These are phyloP conservation scores for Neopipo cinnamomea DNA, from an alignment of 2,113 vertebrate species.

Conservation along the genomic window DNA sequence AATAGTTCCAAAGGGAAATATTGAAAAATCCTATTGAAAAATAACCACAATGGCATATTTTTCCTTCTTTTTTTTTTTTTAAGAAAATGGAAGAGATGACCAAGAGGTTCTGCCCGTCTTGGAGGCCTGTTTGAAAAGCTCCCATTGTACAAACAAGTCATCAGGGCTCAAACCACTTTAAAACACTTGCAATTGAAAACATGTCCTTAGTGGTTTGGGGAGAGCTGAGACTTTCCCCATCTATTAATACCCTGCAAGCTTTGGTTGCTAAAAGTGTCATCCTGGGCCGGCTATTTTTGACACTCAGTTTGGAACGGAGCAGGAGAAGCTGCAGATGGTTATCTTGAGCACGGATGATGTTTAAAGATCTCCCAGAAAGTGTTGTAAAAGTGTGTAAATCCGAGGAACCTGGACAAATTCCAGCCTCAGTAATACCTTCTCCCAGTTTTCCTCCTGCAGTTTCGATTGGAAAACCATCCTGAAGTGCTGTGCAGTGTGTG, in stretches of 20 bases:
- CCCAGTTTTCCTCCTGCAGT: slow-evolving; percentile 32
- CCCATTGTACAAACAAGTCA: slow-evolving; percentile 73
- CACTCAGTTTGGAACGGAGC: slow-evolving; percentile 42
- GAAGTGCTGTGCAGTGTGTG: background rate
- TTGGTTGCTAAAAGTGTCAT: slow-evolving; percentile 69
- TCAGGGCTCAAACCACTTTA: slow-evolving; percentile 70
- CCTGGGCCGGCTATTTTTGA: slow-evolving; percentile 67
- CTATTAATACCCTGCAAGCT: slow-evolving; percentile 71
- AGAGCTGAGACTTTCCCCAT: slow-evolving; percentile 58
- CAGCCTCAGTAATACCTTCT: background rate
- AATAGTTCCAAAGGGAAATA: background rate
- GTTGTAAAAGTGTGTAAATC: slow-evolving; percentile 52
- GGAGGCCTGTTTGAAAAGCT: slow-evolving; percentile 58
- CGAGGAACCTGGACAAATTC: slow-evolving; percentile 29
- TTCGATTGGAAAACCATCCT: slow-evolving; percentile 45
- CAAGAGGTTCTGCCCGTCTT: background rate
- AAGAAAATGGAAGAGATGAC: slow-evolving; percentile 31
- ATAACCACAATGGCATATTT: background rate
- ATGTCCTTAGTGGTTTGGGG: slow-evolving; percentile 74
- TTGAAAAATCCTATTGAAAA: background rate
- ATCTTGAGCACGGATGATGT: background rate
- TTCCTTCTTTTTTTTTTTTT: background rate
- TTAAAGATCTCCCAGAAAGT: slow-evolving; percentile 31
- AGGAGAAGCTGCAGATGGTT: background rate
- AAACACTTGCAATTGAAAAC: slow-evolving; percentile 67